Percentiles rank a stretch among this genome's conserved stretches.
These are phyloP conservation scores for Notospermus geniculatus DNA, from an alignment of 1,140 invertebrate genomes.

Conservation along the genomic window DNA sequence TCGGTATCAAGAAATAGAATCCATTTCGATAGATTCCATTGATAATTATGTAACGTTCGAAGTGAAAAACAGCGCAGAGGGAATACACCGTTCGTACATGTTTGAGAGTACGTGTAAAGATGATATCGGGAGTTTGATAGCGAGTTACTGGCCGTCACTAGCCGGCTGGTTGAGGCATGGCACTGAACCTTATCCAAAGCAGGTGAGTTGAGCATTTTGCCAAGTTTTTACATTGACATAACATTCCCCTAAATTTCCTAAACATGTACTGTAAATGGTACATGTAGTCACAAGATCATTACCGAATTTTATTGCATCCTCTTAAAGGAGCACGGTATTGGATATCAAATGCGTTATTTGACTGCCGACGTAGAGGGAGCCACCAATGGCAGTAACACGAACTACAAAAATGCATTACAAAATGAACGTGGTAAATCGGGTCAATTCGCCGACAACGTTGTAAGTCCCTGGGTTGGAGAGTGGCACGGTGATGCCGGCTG, in stretches of 20 bases:
- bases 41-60: slow-evolving; percentile 88
- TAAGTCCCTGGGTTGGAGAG: no score
- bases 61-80: slow-evolving; percentile 62
- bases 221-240: not conserved
- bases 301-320: no score
- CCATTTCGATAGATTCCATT: slow-evolving; percentile 80
- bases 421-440: no score
- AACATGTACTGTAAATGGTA: not conserved
- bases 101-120: slow-evolving; percentile 85
- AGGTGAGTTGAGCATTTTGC: not conserved
- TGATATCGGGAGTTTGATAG: slow-evolving; percentile 88
- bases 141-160: slow-evolving; percentile 82
- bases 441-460: no score
- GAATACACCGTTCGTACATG: slow-evolving; percentile 83
- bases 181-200: not conserved
- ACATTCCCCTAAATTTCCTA: not conserved
- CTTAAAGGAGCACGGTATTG: no score
- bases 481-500: no score
- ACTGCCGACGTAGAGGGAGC: no score
- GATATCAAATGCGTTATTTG: no score
- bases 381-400: no score
- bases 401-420: no score
- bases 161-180: slow-evolving; percentile 72
- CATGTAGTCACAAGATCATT: no score
- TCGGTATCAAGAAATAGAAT: slow-evolving; percentile 43